These are phyloP conservation scores for Zygaena filipendulae DNA, from an alignment of 2,888 invertebrate species.

Conservation along the genomic window DNA sequence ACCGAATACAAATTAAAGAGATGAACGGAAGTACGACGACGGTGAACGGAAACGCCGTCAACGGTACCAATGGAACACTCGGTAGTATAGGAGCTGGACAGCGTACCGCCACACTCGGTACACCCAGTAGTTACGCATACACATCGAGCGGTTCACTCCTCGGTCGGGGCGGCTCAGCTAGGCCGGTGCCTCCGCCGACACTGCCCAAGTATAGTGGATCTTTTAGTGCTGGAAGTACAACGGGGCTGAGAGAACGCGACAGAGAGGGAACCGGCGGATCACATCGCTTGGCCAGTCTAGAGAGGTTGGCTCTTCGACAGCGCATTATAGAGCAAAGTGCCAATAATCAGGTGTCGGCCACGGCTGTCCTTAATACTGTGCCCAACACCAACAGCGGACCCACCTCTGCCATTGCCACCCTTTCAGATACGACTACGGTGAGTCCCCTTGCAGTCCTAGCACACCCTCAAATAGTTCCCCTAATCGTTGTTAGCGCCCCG, in stretches of 20 bases:
- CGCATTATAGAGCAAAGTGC: slow-evolving; percentile 78
- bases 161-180: slow-evolving; percentile 71
- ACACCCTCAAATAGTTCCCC: slow-evolving; percentile 57
- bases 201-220: slow-evolving; percentile 83
- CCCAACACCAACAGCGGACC: slow-evolving; percentile 46
- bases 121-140: slow-evolving; percentile 72
- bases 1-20: slow-evolving; percentile 42
- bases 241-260: slow-evolving; percentile 71
- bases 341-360: slow-evolving; percentile 56
- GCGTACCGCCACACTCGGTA: slow-evolving; percentile 58
- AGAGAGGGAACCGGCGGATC: slow-evolving; percentile 78
- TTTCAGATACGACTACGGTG: slow-evolving; percentile 66
- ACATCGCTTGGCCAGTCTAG: slow-evolving; percentile 83
- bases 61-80: slow-evolving; percentile 52
- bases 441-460: slow-evolving; percentile 54
- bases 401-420: slow-evolving; percentile 61
- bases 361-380: slow-evolving; percentile 29
- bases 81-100: slow-evolving; percentile 57
- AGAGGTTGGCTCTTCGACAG: slow-evolving; percentile 83
- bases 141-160: slow-evolving; percentile 72
- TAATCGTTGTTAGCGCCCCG: slow-evolving; percentile 50
- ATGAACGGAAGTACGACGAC: slow-evolving; percentile 69
- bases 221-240: slow-evolving; percentile 76
- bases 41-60: slow-evolving; percentile 60
- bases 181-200: slow-evolving; percentile 82